A percentile compares a stretch with the other conserved stretches of the same genome.
Conservation (phyloP, 2,888 invertebrate species). For the Quadriops clusia region DNA sequence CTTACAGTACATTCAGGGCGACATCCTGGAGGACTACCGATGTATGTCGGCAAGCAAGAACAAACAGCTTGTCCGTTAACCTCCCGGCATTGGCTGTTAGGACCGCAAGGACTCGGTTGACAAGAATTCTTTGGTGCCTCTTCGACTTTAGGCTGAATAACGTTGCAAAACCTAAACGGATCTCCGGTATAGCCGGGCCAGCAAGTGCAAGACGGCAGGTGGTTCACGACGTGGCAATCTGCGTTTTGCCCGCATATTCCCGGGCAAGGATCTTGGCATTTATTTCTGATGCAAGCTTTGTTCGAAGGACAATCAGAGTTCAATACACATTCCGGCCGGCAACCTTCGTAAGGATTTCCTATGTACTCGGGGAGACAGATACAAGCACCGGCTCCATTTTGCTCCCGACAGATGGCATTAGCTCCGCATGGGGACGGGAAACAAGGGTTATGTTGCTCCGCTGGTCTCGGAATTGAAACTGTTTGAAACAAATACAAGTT, state of each 20-base stretch:
- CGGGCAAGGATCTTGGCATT: slow-evolving; percentile 56
- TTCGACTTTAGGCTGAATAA: too few relatives aligned
- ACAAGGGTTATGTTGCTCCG: slow-evolving; percentile 48
- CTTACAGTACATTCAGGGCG: too few relatives aligned
- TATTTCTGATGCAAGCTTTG: slow-evolving; percentile 51
- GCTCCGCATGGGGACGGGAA: slow-evolving; percentile 52
- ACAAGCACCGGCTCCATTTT: slow-evolving; percentile 62
- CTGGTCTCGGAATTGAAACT: slow-evolving; percentile 17
- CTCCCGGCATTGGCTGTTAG: too few relatives aligned
- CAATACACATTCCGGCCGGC: slow-evolving; percentile 54
- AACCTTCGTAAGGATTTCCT: slow-evolving; percentile 67
- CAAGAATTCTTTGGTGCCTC: too few relatives aligned
- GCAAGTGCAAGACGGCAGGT: too few relatives aligned
- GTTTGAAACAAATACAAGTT: too few relatives aligned
- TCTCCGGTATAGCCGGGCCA: too few relatives aligned
- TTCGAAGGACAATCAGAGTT: slow-evolving; percentile 54
- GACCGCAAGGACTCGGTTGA: too few relatives aligned
- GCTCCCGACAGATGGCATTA: slow-evolving; percentile 63
- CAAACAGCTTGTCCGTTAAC: too few relatives aligned
- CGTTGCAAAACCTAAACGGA: too few relatives aligned
- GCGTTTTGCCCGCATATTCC: slow-evolving; percentile 59
- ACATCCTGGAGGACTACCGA: slow-evolving; percentile 67
- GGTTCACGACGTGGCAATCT: too few relatives aligned
- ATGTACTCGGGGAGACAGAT: slow-evolving; percentile 57
- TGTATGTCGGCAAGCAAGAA: slow-evolving; percentile 58